Evolutionary conservation across 2,888 invertebrate genomes (phyloP), one percentile per base, ranked within the genome.

Genomic region (Cerastis rubricosa): DNA sequence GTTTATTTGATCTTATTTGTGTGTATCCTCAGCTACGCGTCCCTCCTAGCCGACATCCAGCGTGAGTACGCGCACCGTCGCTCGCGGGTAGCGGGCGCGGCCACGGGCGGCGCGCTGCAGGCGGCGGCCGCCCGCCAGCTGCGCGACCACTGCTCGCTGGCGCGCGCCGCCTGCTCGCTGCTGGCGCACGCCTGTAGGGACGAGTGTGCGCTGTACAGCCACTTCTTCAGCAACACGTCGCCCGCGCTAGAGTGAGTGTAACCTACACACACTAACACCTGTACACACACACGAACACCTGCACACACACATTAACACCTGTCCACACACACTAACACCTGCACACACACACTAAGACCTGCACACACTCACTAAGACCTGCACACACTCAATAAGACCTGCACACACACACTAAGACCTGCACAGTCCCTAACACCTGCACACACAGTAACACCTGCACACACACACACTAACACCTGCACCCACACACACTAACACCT

Each of bases 161-260:
- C 76, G 94, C 96, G 43, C 11, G 97, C 98, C 93, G 95, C 29
- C 97, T 97, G 99, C 94, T 98, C 99, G 17, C 98, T 99, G 91
- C 97, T 99, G 54, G 98, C 99, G 54, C 99, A 99, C 93, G 98
- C 99, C 0, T 99, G 99, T 86, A 98, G 99, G 88, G 99, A 99
- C 94, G 99, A 99, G 93, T 98, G 99, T 89, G 98, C 98, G 84
- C 97, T 99, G 6, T 99, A 98, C 93, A 97, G 98, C 84, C 99
- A 99, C 92, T 99, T 99, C 94, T 99, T 99, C 92, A 97, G 97
- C 1, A 97, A 97, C 61, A 95, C 97, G 0, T 98, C 98, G 11
- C 94, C 96, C 4, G 97, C 98, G 67, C 92, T 99, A 9, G 97
- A 97, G 97, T 98, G 88, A 97, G 35, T 35, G 2, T 35, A 35